These are phyloP conservation scores for Dendrocincla fuliginosa DNA, from an alignment of 2,797 vertebrate species.

Conservation along the genomic window DNA sequence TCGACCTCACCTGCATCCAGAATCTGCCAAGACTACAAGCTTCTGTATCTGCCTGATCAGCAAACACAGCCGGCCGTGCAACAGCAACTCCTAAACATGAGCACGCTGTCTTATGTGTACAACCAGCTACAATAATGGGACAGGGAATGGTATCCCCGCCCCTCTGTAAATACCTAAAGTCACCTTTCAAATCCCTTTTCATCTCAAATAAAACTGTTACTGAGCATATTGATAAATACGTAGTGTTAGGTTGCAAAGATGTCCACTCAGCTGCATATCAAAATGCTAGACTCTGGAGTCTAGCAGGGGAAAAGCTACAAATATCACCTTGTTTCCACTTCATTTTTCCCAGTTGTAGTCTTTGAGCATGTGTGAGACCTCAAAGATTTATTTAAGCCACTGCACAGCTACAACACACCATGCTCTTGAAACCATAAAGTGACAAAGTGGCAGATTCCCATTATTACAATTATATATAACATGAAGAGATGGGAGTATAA, in stretches of 20 bases:
- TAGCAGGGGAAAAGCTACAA: neutral
- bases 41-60: neutral
- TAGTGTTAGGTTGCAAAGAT: neutral
- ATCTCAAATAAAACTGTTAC: neutral
- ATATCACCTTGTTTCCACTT: neutral
- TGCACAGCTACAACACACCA: neutral
- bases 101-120: fast-evolving
- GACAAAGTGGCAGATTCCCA: neutral
- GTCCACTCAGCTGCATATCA: neutral
- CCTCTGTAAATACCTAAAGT: neutral
- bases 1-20: neutral
- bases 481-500: neutral
- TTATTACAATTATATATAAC: neutral
- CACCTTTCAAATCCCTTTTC: neutral
- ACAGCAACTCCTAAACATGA: neutral
- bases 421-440: neutral
- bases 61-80: neutral
- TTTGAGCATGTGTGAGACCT: neutral
- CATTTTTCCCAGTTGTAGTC: neutral
- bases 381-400: neutral
- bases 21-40: neutral
- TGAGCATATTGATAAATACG: neutral
- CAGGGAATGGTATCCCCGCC: neutral
- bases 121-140: fast-evolving
- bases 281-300: neutral